Evolutionary conservation across 2,113 vertebrate species (phyloP).

Genomic region (Podilymbus podiceps): DNA sequence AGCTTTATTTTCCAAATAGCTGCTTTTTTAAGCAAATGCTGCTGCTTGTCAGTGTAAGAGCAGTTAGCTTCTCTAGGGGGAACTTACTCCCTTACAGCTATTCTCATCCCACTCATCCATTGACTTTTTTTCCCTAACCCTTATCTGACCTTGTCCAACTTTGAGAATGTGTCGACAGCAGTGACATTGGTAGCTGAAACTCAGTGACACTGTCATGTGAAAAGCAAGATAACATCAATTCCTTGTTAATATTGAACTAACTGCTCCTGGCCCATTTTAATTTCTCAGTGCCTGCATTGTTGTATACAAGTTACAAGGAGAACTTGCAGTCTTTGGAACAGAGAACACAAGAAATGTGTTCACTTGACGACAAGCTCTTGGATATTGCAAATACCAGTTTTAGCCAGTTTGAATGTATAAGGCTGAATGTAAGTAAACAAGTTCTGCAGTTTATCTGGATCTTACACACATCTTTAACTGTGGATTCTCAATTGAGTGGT

Average conservation of each 20-base stretch:
- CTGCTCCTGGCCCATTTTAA: neutral
- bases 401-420: neutral
- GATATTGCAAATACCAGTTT: fast-evolving
- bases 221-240: neutral
- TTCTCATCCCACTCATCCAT: neutral
- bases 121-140: neutral
- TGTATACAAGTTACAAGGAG: no score
- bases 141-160: neutral
- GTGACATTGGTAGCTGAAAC: neutral
- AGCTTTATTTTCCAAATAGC: neutral
- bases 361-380: neutral
- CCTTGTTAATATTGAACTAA: neutral
- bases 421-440: neutral
- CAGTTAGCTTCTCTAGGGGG: neutral
- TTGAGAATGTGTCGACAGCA: neutral
- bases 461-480: neutral
- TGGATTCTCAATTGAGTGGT: neutral
- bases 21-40: neutral
- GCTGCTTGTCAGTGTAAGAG: neutral
- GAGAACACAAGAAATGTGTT: no score
- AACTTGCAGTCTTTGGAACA: neutral
- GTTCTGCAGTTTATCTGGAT: neutral
- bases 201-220: neutral
- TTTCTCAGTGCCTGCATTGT: fast-evolving
- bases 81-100: neutral